phyloP scores from a whole-genome alignment of 2,113 vertebrate genomes.

The Aldabrachelys gigantea region DNA sequence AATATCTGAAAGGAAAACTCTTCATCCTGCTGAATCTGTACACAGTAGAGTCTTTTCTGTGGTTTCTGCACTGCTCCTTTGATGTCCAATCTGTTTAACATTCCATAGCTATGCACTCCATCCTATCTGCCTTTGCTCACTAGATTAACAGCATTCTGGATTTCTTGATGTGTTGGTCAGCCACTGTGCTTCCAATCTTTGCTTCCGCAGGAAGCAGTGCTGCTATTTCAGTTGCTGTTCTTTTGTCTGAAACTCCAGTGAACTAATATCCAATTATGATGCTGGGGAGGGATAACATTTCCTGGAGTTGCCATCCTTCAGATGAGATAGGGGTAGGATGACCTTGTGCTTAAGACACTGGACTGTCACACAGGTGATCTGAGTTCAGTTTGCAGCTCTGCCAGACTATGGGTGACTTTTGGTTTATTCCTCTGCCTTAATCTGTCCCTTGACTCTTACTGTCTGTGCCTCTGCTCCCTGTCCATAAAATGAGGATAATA shows the following conservation, averaged over 20 bases:
- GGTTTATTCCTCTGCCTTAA: neutral
- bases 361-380: neutral
- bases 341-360: neutral
- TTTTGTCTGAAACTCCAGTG: neutral
- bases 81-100: neutral
- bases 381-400: neutral
- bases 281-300: neutral
- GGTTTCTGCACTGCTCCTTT: neutral
- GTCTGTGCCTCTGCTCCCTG: neutral
- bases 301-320: neutral
- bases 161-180: neutral
- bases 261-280: neutral
- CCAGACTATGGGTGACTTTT: rapidly evolving
- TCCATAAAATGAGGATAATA: neutral
- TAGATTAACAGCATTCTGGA: neutral
- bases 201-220: neutral
- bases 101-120: neutral
- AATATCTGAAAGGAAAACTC: neutral
- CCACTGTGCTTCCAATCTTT: neutral
- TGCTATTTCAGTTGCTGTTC: neutral
- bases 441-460: neutral
- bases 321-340: neutral
- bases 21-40: neutral
- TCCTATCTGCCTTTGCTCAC: neutral
- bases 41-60: neutral